phyloP scores from a whole-genome alignment of 2,888 invertebrate species.

The Ctenicera cuprea region DNA sequence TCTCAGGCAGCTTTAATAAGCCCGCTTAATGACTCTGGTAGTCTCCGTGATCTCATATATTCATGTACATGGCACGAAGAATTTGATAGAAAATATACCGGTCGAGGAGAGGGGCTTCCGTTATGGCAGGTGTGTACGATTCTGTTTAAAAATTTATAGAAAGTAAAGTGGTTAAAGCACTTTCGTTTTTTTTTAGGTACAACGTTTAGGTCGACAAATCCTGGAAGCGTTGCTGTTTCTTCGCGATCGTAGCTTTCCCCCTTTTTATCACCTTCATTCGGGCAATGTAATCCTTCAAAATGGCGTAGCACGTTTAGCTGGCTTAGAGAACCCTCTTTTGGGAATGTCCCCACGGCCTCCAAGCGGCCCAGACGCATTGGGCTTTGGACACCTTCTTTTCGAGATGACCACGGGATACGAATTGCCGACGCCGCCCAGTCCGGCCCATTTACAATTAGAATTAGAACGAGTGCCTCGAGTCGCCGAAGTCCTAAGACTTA shows the following conservation, averaged over 20 bases:
- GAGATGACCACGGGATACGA: slow-evolving; percentile 95
- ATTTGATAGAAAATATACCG: slow-evolving; percentile 65
- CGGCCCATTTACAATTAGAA: slow-evolving; percentile 82
- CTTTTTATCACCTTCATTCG: slow-evolving; percentile 90
- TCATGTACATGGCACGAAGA: slow-evolving; percentile 78
- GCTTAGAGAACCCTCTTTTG: slow-evolving; percentile 89
- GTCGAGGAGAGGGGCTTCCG: slow-evolving; percentile 65
- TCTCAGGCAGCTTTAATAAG: slow-evolving; percentile 84
- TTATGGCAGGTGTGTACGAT: slow-evolving; percentile 64
- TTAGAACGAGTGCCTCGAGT: slow-evolving; percentile 84
- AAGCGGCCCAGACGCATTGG: slow-evolving; percentile 79
- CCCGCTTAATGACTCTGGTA: slow-evolving; percentile 89
- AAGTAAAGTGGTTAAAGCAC: too few species aligned
- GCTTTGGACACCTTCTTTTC: slow-evolving; percentile 90
- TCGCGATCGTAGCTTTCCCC: slow-evolving; percentile 90
- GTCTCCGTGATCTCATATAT: slow-evolving; percentile 92
- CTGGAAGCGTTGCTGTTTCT: slow-evolving; percentile 90
- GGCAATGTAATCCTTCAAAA: slow-evolving; percentile 95
- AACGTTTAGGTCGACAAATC: slow-evolving; percentile 90
- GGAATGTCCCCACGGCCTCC: slow-evolving; percentile 80
- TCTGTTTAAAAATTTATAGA: too few species aligned
- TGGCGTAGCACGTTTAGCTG: slow-evolving; percentile 92
- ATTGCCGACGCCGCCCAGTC: slow-evolving; percentile 83
- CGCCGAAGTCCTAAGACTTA: slow-evolving; percentile 56
- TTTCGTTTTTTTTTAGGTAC: too few species aligned